These are phyloP conservation scores for Oncopeltus fasciatus DNA, from an alignment of 1,140 invertebrate genomes.

Conservation along the genomic window DNA sequence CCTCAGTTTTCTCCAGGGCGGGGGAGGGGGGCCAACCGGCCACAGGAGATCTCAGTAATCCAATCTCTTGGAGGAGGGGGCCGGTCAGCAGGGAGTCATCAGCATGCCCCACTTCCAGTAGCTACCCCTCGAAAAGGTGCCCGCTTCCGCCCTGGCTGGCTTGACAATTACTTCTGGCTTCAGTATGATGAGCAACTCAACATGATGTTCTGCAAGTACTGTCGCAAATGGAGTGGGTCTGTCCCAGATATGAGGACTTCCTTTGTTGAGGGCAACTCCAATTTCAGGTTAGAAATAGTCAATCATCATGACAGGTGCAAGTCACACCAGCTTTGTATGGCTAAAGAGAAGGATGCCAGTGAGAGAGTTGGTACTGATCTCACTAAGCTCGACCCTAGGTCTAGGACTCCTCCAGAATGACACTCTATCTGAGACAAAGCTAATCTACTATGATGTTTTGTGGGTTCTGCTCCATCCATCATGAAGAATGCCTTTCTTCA, in stretches of 20 bases:
- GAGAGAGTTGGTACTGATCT: neutral
- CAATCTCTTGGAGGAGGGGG: slow-evolving; percentile 27
- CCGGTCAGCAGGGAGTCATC: too few species aligned
- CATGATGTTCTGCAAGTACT: slow-evolving; percentile 56
- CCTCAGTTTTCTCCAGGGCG: slow-evolving; percentile 11
- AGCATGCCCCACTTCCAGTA: neutral
- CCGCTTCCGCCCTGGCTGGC: slow-evolving; percentile 46
- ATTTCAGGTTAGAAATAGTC: slow-evolving; percentile 57
- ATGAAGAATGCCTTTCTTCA: too few species aligned
- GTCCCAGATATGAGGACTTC: slow-evolving; percentile 54
- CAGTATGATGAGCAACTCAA: slow-evolving; percentile 48
- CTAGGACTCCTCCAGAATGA: neutral
- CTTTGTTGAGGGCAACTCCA: slow-evolving; percentile 56
- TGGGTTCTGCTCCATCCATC: too few species aligned
- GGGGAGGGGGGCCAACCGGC: slow-evolving; percentile 21
- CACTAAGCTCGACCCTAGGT: neutral
- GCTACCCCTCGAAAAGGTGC: slow-evolving; percentile 37
- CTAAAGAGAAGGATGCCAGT: slow-evolving; percentile 30
- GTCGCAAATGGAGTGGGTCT: slow-evolving; percentile 51
- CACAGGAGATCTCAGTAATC: slow-evolving; percentile 35
- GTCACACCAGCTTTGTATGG: slow-evolving; percentile 48
- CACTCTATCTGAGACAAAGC: neutral
- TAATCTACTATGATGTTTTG: too few species aligned
- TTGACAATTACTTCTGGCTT: slow-evolving; percentile 49
- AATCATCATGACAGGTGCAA: slow-evolving; percentile 63